These are phyloP conservation scores for Plebejus melissa DNA, from an alignment of 2,888 invertebrate species.

Conservation along the genomic window DNA sequence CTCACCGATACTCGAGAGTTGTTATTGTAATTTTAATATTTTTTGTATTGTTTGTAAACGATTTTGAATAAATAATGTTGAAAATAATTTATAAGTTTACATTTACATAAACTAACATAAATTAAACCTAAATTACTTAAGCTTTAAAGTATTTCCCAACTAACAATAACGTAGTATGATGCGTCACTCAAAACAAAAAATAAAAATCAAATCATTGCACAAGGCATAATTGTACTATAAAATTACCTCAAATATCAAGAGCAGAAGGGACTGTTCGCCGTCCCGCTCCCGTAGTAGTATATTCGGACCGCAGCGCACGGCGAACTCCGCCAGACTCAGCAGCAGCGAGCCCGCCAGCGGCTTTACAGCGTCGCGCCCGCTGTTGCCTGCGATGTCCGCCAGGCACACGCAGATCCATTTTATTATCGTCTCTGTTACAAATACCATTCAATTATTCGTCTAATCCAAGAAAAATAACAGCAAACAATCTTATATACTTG, in stretches of 20 bases:
- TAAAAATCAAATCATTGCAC: not conserved
- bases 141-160: not conserved
- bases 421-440: conserved; percentile 73
- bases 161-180: too few relatives aligned
- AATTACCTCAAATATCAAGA: conserved; percentile 85
- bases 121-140: not conserved
- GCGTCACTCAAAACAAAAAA: not conserved
- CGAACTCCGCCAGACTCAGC: conserved; percentile 95
- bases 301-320: conserved; percentile 88
- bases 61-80: conserved; percentile 36
- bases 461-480: not conserved
- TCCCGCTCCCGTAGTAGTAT: conserved; percentile 80
- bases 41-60: conserved; percentile 38
- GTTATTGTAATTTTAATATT: conserved; percentile 33
- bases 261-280: conserved; percentile 67
- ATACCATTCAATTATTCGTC: not conserved
- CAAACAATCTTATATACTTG: conserved; percentile 34
- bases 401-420: conserved; percentile 77
- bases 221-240: not conserved
- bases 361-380: conserved; percentile 80
- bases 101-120: not conserved
- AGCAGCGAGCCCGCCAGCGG: conserved; percentile 89
- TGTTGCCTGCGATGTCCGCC: conserved; percentile 67
- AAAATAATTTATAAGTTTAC: conserved; percentile 16
- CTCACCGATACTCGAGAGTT: conserved; percentile 31